Conservation (phyloP, 2,888 invertebrate genomes). For the Netelia melanura region DNA sequence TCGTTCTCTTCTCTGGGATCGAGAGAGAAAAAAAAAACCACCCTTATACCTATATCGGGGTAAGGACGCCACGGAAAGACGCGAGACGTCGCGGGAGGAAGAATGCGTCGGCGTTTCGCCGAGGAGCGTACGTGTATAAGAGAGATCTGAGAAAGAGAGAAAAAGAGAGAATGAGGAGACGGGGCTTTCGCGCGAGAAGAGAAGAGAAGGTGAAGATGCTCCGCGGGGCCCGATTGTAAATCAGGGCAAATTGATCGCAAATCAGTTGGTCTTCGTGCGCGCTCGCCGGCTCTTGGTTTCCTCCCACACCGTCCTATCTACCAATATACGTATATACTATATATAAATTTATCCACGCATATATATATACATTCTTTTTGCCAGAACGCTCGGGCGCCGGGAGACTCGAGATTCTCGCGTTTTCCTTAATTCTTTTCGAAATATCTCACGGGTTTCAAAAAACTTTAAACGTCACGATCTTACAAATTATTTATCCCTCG, state of each 20-base stretch:
- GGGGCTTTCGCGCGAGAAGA: slow-evolving; percentile 13
- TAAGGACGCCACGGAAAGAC: neutral
- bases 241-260: slow-evolving; percentile 84
- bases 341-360: neutral
- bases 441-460: neutral
- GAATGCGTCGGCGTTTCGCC: slow-evolving; percentile 52
- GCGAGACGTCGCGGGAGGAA: slow-evolving; percentile 49
- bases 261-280: slow-evolving; percentile 77
- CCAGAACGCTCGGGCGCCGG: slow-evolving; percentile 11
- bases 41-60: slow-evolving; percentile 34
- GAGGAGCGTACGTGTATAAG: slow-evolving; percentile 12
- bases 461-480: neutral
- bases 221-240: slow-evolving; percentile 79
- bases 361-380: neutral
- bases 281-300: slow-evolving; percentile 50
- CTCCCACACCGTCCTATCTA: slow-evolving; percentile 50
- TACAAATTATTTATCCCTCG: no score
- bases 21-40: slow-evolving; percentile 7
- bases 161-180: slow-evolving; percentile 21
- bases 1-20: neutral
- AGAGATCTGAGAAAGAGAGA: neutral
- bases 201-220: slow-evolving; percentile 64
- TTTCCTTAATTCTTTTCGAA: neutral
- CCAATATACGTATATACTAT: neutral
- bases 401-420: neutral